Evolutionary conservation across 2,797 vertebrate genomes (phyloP).

Genomic region (Cyclopterus lumpus): DNA sequence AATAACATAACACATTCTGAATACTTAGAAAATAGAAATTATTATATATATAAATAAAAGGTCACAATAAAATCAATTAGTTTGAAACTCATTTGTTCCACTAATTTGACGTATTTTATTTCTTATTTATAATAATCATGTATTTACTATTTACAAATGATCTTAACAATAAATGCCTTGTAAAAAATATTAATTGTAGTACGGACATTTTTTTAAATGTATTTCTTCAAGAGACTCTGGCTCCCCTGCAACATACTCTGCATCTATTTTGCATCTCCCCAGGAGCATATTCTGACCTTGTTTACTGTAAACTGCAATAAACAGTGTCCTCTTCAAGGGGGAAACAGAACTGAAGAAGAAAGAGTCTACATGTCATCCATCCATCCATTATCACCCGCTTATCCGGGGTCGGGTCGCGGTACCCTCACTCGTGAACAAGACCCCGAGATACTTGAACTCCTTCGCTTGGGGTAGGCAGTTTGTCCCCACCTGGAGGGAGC

Average conservation of each 20-base stretch:
- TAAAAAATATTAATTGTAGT: background rate
- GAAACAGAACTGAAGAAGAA: background rate
- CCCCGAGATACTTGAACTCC: no score
- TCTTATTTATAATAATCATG: background rate
- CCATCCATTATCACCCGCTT: no score
- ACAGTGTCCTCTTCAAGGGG: conserved; percentile 19
- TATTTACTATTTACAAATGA: background rate
- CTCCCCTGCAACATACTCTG: conserved; percentile 37
- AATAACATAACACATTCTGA: background rate
- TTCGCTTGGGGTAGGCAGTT: no score
- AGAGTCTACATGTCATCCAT: conserved; percentile 2
- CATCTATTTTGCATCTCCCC: conserved; percentile 43
- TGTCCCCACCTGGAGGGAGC: no score
- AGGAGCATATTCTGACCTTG: conserved; percentile 37
- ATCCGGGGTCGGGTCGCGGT: no score
- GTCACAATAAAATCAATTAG: background rate
- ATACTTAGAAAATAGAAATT: no score
- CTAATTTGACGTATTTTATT: background rate
- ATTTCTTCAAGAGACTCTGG: conserved; percentile 16
- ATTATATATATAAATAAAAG: background rate
- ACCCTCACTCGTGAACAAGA: no score
- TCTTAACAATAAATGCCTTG: background rate
- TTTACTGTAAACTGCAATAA: conserved; percentile 36
- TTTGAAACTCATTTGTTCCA: background rate
- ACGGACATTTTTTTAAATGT: background rate